phyloP scores from a whole-genome alignment of 2,797 vertebrate genomes.

The Peromyscus melanophrys region DNA sequence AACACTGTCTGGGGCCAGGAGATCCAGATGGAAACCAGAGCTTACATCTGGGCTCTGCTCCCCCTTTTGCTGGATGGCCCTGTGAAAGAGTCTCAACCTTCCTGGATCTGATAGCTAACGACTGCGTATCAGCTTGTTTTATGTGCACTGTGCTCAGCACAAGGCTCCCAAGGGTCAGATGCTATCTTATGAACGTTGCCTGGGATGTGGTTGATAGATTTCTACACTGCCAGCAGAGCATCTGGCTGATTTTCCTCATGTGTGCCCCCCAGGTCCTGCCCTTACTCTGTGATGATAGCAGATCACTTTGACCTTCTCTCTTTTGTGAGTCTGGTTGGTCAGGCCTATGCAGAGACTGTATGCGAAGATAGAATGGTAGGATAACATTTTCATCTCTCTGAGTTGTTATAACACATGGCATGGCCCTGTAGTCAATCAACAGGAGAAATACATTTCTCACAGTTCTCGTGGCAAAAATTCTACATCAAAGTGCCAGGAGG shows the following conservation, averaged over 20 bases:
- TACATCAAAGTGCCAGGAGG: neutral
- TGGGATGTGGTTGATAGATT: neutral
- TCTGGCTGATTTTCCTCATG: neutral
- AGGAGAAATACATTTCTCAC: neutral
- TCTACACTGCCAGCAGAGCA: neutral
- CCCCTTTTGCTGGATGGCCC: neutral
- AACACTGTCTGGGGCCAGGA: neutral
- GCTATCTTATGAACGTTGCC: neutral
- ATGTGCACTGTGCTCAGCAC: neutral
- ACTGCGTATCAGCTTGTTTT: neutral
- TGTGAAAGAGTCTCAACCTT: neutral
- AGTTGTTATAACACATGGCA: neutral
- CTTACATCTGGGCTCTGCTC: neutral
- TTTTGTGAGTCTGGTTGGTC: neutral
- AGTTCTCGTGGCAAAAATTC: neutral
- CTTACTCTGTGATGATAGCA: neutral
- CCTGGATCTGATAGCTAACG: neutral
- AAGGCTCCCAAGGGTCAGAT: neutral
- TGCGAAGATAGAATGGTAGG: neutral
- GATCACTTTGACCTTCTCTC: neutral
- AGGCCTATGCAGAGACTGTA: neutral
- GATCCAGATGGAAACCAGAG: slow-evolving; percentile 28
- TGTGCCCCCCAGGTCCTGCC: neutral
- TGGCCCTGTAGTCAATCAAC: neutral
- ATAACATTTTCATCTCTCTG: neutral